Percentiles rank a stretch among this genome's conserved stretches.
phyloP scores from a whole-genome alignment of 2,888 invertebrate species.

The Himalopsyche tibetana region DNA sequence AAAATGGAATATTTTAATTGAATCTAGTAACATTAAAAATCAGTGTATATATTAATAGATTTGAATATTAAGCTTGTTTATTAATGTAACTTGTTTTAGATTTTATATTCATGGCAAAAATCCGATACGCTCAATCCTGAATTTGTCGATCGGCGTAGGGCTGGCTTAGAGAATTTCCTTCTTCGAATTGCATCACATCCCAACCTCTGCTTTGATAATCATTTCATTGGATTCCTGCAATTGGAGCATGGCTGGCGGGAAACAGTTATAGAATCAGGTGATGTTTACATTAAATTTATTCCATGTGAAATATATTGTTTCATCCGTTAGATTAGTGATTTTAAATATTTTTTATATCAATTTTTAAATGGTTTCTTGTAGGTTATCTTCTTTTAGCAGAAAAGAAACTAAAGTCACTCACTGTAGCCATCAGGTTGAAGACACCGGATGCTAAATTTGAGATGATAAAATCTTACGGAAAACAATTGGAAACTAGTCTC shows the following conservation, averaged over 20 bases:
- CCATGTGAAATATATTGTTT: not conserved
- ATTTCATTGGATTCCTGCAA: constrained; percentile 87
- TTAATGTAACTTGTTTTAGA: constrained; percentile 69
- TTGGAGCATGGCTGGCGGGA: constrained; percentile 89
- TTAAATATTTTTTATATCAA: not conserved
- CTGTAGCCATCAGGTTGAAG: constrained; percentile 84
- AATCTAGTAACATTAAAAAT: no score
- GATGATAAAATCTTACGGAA: constrained; percentile 84
- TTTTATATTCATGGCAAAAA: constrained; percentile 87
- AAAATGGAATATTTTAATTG: no score
- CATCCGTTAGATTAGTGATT: not conserved
- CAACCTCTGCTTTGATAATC: constrained; percentile 83
- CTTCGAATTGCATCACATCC: constrained; percentile 86
- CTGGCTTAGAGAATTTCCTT: constrained; percentile 88
- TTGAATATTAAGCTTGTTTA: no score
- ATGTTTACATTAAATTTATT: constrained; percentile 53
- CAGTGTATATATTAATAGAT: no score
- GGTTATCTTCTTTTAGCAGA: constrained; percentile 87
- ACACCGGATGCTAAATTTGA: constrained; percentile 86
- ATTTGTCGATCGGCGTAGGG: constrained; percentile 88
- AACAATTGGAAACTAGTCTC: constrained; percentile 81
- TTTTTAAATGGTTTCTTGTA: constrained; percentile 69
- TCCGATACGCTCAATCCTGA: constrained; percentile 90
- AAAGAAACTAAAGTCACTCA: constrained; percentile 85
- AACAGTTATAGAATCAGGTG: constrained; percentile 85